These are phyloP conservation scores for Cydia amplana DNA, from an alignment of 1,140 invertebrate genomes.

Conservation along the genomic window DNA sequence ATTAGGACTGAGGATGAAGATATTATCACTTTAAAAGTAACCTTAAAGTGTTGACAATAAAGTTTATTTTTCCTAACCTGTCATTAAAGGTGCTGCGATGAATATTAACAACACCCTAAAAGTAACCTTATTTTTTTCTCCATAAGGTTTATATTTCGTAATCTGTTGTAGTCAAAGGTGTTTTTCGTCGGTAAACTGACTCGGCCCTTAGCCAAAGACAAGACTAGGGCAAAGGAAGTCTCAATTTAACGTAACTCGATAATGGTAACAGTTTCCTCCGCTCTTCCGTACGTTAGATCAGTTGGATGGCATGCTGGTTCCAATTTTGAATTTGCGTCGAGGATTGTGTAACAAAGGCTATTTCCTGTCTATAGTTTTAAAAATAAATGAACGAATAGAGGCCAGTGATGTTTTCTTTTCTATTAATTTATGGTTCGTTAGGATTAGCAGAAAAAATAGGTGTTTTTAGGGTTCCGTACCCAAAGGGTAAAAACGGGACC, in stretches of 20 bases:
- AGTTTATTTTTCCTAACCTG: background rate
- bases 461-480: no score
- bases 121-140: background rate
- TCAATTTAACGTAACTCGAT: conserved; percentile 50
- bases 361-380: conserved; percentile 16
- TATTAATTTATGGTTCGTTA: no score
- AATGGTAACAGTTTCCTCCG: conserved; percentile 40
- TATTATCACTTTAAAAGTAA: background rate
- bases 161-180: background rate
- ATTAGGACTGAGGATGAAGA: background rate
- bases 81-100: background rate
- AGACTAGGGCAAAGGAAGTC: conserved; percentile 50
- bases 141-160: background rate
- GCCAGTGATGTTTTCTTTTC: conserved; percentile 2
- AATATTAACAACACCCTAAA: background rate
- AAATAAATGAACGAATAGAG: background rate
- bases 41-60: background rate
- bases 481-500: no score
- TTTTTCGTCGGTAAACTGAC: conserved; percentile 4
- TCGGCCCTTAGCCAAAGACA: conserved; percentile 34
- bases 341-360: conserved; percentile 4
- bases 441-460: no score
- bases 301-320: conserved; percentile 17
- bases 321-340: conserved; percentile 30
- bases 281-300: conserved; percentile 34